phyloP scores from a whole-genome alignment of 2,113 vertebrate species.

The Leucopsar rothschildi region DNA sequence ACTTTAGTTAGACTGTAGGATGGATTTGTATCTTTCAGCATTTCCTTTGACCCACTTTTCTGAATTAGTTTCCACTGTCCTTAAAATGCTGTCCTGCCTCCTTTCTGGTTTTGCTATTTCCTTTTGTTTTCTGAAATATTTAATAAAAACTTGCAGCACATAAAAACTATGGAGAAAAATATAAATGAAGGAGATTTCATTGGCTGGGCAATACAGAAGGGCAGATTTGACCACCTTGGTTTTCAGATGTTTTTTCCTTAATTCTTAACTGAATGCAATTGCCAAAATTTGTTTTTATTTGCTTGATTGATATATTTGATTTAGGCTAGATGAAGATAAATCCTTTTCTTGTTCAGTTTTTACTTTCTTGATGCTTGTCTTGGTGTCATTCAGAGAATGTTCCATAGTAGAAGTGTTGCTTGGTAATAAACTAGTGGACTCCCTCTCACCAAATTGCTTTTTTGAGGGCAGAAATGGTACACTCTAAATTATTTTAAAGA shows the following conservation, averaged over 20 bases:
- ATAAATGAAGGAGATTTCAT: neutral
- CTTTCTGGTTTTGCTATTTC: slow-evolving; percentile 27
- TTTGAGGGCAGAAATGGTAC: neutral
- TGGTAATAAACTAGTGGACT: neutral
- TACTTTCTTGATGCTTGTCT: neutral
- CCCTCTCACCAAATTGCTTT: neutral
- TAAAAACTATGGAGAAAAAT: neutral
- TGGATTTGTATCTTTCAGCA: neutral
- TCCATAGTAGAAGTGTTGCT: neutral
- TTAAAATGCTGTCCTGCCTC: neutral
- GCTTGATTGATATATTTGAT: neutral
- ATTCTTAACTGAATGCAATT: neutral
- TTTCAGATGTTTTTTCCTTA: neutral
- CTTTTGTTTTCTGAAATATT: neutral
- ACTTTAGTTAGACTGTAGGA: neutral
- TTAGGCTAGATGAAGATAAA: neutral
- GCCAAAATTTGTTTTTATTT: neutral
- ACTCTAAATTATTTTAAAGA: neutral
- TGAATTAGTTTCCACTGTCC: slow-evolving; percentile 21
- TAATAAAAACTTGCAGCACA: neutral
- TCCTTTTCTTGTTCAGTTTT: neutral
- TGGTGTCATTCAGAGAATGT: neutral
- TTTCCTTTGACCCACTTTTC: slow-evolving; percentile 34
- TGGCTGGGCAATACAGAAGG: neutral
- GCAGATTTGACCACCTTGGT: neutral